Percentiles rank a stretch among this genome's conserved stretches.
Conservation (phyloP, 2,797 vertebrate genomes). For the Lacerta viridis region DNA sequence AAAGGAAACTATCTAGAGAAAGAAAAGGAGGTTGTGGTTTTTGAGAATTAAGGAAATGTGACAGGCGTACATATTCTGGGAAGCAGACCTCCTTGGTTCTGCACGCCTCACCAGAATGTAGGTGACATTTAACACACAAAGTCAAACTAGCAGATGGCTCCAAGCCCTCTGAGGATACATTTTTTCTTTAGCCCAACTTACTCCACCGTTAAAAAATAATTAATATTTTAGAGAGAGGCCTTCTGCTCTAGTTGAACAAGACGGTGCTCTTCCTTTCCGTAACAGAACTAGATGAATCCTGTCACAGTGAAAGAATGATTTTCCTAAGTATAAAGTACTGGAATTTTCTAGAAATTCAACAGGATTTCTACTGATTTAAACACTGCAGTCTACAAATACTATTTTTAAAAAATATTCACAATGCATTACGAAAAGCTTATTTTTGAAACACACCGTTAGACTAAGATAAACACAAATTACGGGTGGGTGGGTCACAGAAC, state of each 20-base stretch:
- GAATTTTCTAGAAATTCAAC: neutral
- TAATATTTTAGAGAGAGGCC: slow-evolving; percentile 54
- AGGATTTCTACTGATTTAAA: neutral
- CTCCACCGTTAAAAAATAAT: slow-evolving; percentile 25
- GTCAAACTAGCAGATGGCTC: neutral
- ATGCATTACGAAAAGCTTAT: slow-evolving; percentile 17
- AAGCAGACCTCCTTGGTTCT: neutral
- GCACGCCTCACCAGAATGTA: slow-evolving; percentile 21
- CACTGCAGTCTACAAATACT: neutral
- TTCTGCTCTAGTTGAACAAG: neutral
- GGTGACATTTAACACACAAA: neutral
- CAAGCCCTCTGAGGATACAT: neutral
- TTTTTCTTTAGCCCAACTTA: neutral
- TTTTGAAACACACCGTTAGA: slow-evolving; percentile 16
- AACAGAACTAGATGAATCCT: slow-evolving; percentile 10
- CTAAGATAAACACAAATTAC: neutral
- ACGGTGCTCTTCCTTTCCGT: slow-evolving; percentile 21
- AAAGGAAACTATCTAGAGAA: neutral
- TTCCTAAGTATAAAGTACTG: slow-evolving; percentile 26
- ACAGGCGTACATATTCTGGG: neutral
- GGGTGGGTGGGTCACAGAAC: neutral
- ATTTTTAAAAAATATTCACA: neutral
- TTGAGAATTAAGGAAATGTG: slow-evolving; percentile 27
- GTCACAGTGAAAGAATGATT: neutral
- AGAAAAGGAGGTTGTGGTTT: neutral